A percentile compares a stretch with the other conserved stretches of the same genome.
These are phyloP conservation scores for Agriopis marginaria DNA, from an alignment of 2,888 invertebrate genomes.

Conservation along the genomic window DNA sequence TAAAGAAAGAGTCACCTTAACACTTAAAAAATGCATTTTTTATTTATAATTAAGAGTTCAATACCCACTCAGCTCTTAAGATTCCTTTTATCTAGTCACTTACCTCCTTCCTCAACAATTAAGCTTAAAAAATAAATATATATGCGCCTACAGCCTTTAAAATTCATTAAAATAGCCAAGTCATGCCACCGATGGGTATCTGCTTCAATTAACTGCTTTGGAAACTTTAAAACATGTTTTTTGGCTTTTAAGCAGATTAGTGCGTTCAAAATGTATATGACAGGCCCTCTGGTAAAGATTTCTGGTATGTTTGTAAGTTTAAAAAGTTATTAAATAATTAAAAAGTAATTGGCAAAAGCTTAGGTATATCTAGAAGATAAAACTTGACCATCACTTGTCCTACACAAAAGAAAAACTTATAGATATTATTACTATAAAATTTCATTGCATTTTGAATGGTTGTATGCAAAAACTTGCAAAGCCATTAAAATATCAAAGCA, in stretches of 20 bases:
- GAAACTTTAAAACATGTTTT: slow-evolving; percentile 66
- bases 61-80: slow-evolving; percentile 15
- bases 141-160: slow-evolving; percentile 31
- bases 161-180: slow-evolving; percentile 74
- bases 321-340: neutral
- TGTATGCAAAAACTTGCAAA: neutral
- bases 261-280: slow-evolving; percentile 62
- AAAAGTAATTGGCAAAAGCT: neutral
- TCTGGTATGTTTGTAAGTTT: neutral
- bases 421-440: neutral
- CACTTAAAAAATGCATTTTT: neutral
- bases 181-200: slow-evolving; percentile 72
- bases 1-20: neutral
- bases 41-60: slow-evolving; percentile 2
- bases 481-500: too few relatives aligned
- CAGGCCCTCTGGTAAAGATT: slow-evolving; percentile 57
- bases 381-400: neutral
- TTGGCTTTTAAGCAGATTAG: slow-evolving; percentile 65
- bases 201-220: slow-evolving; percentile 67
- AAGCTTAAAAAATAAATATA: slow-evolving; percentile 47
- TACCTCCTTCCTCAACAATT: slow-evolving; percentile 55
- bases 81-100: slow-evolving; percentile 32
- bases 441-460: neutral
- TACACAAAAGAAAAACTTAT: too few relatives aligned
- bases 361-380: neutral